Percentiles rank a stretch among this genome's conserved stretches.
These are phyloP conservation scores for Nemotelus nigrinus DNA, from an alignment of 2,888 invertebrate genomes.

Conservation along the genomic window DNA sequence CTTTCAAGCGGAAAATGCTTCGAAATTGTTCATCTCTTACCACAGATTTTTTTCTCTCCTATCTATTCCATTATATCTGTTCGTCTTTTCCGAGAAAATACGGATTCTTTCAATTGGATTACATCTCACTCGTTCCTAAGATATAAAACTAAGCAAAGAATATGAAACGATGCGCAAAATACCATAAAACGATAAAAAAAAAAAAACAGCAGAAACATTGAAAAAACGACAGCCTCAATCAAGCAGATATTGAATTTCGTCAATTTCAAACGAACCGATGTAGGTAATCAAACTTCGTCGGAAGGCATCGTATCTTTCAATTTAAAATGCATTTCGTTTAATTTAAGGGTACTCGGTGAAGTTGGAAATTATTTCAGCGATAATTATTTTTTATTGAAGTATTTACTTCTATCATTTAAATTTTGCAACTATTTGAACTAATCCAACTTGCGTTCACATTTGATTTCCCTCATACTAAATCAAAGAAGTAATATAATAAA, in stretches of 20 bases:
- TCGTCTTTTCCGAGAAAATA: conserved; percentile 2
- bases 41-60: background rate
- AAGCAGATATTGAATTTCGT: background rate
- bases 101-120: conserved; percentile 37
- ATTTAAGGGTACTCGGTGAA: too few relatives aligned
- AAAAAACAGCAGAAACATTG: background rate
- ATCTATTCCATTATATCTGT: background rate
- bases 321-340: too few relatives aligned
- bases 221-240: background rate
- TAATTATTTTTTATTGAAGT: too few relatives aligned
- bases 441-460: too few relatives aligned
- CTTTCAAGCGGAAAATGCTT: conserved; percentile 26
- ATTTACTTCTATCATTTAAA: too few relatives aligned
- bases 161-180: conserved; percentile 6
- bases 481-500: too few relatives aligned
- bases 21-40: conserved; percentile 2
- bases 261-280: too few relatives aligned
- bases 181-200: background rate
- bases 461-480: too few relatives aligned
- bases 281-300: too few relatives aligned
- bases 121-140: conserved; percentile 20
- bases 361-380: too few relatives aligned
- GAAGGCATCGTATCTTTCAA: too few relatives aligned
- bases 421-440: too few relatives aligned
- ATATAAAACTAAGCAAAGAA: conserved; percentile 12